Evolutionary conservation across 2,797 vertebrate species (phyloP), one percentile per base, ranked within the genome.

Genomic region (Anguilla anguilla): DNA sequence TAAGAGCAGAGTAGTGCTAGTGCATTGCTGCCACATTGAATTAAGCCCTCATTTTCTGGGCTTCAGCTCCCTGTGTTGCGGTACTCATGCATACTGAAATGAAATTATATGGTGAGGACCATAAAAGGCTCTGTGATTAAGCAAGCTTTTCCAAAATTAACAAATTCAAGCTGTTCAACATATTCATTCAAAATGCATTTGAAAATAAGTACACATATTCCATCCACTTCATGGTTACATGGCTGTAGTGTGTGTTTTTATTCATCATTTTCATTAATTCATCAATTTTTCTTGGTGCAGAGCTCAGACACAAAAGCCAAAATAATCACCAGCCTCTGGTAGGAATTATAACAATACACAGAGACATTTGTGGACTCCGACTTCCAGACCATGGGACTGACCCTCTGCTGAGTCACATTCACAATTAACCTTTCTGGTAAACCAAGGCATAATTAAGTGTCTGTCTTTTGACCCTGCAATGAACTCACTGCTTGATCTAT

Each of bases 191-290:
- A 39, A 46, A 74, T 55, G 55, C 86, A 79, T 83, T 89, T 46
- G 13, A 28, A 77, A 28, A 83, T 46, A 59, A 67, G 39, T 39
- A 85, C 72, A 86, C 25, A 55, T 43, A 86, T 19, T 22, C 91
- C 90, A 57, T 85, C 88, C 91, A 90, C 91, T 89, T 88, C 83
- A 53, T 88, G 43, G 43, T 46, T 46, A 4, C 87, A 89, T 91
- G 81, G 85, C 88, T 89, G 90, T 67, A 89, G 88, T 49, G 88
- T 90, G 90, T 46, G 43, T 46, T 46, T 84, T 69, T 10, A 19
- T 69, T 69, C 22, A 69, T 69, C 61, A 64, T 69, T 69, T 69
- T 69, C 25, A 69, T 69, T 69, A 5, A 69, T 69, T 64, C 25
- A 0, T 22, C 6, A 22, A 4, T 64, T 64, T 25, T 22, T 19